A percentile compares a stretch with the other conserved stretches of the same genome.
These are phyloP conservation scores for Chaenogobius annularis DNA, from an alignment of 2,113 vertebrate genomes.

Conservation along the genomic window DNA sequence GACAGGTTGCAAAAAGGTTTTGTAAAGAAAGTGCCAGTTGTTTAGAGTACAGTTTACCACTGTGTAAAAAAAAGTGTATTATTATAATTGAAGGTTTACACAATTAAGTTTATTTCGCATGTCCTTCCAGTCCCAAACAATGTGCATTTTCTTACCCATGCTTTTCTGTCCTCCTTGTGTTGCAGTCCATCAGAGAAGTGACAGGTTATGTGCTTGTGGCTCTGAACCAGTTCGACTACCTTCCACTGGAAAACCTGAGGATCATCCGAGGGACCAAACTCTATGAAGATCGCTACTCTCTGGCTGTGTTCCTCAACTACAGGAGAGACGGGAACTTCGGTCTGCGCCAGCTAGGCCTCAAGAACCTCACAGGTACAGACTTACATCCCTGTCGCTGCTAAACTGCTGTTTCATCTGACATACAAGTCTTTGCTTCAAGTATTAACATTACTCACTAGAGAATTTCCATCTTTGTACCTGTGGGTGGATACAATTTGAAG, in stretches of 20 bases:
- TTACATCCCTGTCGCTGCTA: background rate
- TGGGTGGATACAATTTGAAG: background rate
- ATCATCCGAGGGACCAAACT: conserved; percentile 95
- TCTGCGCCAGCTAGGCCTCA: conserved; percentile 90
- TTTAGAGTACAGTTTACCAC: background rate
- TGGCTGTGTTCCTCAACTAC: conserved; percentile 97
- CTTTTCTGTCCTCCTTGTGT: conserved; percentile 15
- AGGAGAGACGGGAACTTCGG: conserved; percentile 94
- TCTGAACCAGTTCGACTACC: conserved; percentile 97
- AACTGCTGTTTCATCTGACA: background rate
- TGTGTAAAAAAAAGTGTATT: background rate
- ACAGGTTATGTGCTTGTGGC: conserved; percentile 97
- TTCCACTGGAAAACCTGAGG: conserved; percentile 95
- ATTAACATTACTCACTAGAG: too few species aligned
- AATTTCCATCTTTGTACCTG: too few species aligned
- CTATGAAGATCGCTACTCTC: conserved; percentile 91
- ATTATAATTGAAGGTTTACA: background rate
- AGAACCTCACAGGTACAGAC: conserved; percentile 87
- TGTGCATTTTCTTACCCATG: background rate
- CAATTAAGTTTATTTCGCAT: background rate
- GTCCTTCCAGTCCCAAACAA: background rate
- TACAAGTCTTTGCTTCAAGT: background rate
- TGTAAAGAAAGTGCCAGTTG: background rate
- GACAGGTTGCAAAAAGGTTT: background rate
- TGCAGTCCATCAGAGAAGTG: conserved; percentile 96